Conservation (phyloP, 2,797 vertebrate species). For the Gadopsis marmoratus region DNA sequence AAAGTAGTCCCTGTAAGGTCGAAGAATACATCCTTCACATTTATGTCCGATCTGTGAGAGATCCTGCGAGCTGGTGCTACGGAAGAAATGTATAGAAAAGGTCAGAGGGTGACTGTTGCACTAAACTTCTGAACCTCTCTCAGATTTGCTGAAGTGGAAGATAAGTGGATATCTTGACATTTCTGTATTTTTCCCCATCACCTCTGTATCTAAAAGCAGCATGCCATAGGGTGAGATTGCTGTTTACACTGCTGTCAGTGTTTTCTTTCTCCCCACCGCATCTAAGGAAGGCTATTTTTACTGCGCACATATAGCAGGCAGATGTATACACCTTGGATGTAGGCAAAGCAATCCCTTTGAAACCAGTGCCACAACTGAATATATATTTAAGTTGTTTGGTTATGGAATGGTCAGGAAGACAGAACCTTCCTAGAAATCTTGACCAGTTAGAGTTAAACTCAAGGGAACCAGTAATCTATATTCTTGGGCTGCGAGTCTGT, state of each 20-base stretch:
- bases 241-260: constrained; percentile 32
- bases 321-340: not conserved
- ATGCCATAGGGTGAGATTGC: constrained; percentile 15
- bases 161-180: constrained; percentile 66
- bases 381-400: not conserved
- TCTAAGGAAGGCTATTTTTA: constrained; percentile 26
- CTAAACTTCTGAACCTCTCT: constrained; percentile 46
- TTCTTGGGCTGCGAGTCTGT: constrained; percentile 18
- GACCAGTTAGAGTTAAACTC: not conserved
- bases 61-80: not conserved
- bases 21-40: constrained; percentile 1
- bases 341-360: not conserved
- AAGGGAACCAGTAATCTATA: constrained; percentile 23
- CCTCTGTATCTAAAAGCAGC: constrained; percentile 45
- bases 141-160: constrained; percentile 52
- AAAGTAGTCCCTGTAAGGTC: not conserved
- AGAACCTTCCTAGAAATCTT: not conserved
- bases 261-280: not conserved
- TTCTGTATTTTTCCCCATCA: constrained; percentile 33
- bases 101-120: constrained; percentile 33
- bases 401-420: not conserved
- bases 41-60: constrained; percentile 3
- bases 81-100: constrained; percentile 40
- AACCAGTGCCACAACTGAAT: not conserved
- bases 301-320: constrained; percentile 4